Evolutionary conservation across 2,888 invertebrate species (phyloP).

Genomic region (Formica aserva): DNA sequence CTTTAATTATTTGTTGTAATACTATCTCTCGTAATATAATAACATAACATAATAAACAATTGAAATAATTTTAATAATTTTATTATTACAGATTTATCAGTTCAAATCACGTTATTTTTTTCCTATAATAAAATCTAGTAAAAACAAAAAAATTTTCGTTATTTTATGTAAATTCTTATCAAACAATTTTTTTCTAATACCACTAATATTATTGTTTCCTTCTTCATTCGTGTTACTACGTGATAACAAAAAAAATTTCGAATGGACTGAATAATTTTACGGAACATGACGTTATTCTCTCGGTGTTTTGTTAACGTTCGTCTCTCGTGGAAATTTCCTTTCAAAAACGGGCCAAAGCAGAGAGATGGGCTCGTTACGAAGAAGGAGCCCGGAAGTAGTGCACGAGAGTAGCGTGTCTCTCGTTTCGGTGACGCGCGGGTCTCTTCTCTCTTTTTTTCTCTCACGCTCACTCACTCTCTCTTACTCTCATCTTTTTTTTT

Average conservation of each 20-base stretch:
- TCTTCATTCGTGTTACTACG: not conserved
- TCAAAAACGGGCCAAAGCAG: not conserved
- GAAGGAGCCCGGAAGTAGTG: conserved; percentile 62
- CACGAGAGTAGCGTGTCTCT: conserved; percentile 32
- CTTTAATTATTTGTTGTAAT: not conserved
- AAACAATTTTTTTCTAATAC: not conserved
- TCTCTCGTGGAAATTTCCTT: conserved; percentile 30
- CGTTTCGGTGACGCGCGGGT: conserved; percentile 20
- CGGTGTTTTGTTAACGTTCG: conserved; percentile 25
- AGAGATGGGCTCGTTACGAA: conserved; percentile 7
- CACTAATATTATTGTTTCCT: not conserved
- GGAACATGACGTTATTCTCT: conserved; percentile 11
- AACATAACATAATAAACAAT: not conserved
- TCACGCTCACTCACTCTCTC: not conserved
- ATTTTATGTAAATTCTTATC: not conserved
- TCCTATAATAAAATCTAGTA: not conserved
- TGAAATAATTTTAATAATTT: not conserved
- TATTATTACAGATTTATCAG: not conserved
- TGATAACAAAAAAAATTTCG: not conserved
- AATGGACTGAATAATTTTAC: conserved; percentile 16
- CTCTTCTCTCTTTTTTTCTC: not conserved
- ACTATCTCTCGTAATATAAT: not conserved
- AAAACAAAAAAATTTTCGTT: not conserved
- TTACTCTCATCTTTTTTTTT: not conserved
- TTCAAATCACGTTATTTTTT: not conserved